Base-by-base conservation (phyloP, 1,140 invertebrate species). In the Colletes latitarsis region DNA sequence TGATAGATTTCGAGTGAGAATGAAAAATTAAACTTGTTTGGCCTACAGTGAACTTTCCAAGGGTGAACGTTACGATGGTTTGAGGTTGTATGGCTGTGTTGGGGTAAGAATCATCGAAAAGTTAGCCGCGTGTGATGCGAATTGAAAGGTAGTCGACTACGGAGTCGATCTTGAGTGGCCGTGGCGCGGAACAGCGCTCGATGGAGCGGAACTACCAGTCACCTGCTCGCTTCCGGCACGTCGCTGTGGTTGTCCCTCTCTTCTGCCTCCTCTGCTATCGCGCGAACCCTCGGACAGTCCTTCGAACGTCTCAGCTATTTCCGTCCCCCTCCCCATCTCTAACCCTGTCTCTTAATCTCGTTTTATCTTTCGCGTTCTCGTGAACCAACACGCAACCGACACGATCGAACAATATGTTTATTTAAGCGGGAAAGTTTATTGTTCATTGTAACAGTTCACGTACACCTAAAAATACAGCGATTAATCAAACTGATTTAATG, bases 121-220 rank as follows among this genome's bases (percentile, higher is more conserved):
- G 67, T 76, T 68, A 62, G 21, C 58, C 49, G 71, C 77, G 77
- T 78, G 77, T 64, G 77, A 84, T 78, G 78, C 63, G 86, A 86
- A 82, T 79, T 30, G 74, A 82, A 88, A 89, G 81, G 85, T 82
- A 83, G 89, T 63, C 88, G 83, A 89, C 89, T 87, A 68, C 68
- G 43, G 71, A 83, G 74, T 60, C 91, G 92, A 93, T 93, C 92
- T 93, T 91, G 89, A 91, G 82, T 87, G 87, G 90, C 88, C 89
- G 81, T 93, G 90, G 90, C 90, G 92, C 92, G 92, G 92, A 93
- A 93, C 93, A 93, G 91, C 82, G 88, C 85, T 91, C 93, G 92
- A 93, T 93, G 88, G 91, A 92, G 93, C 91, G 91, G 92, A 93
- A 93, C 93, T 92, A 91, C 92, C 90, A 91, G 92, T 93, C 93